Conservation (phyloP, 1,140 invertebrate genomes). For the Microplitis demolitor region DNA sequence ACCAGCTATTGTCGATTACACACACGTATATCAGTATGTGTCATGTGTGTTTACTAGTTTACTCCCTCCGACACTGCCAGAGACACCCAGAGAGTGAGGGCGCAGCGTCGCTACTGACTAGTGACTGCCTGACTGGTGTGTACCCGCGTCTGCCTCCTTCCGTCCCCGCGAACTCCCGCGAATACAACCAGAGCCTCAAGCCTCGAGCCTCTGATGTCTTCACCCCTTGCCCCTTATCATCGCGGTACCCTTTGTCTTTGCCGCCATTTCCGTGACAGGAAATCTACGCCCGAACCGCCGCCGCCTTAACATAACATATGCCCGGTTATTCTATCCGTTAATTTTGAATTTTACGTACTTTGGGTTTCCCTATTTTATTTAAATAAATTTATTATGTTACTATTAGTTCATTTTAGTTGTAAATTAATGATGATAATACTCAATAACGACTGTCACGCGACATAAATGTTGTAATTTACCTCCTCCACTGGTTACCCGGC, state of each 20-base stretch:
- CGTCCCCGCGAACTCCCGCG: neutral
- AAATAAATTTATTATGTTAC: no score
- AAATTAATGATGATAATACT: neutral
- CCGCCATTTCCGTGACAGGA: no score
- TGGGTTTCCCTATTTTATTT: no score
- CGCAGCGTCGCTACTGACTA: conserved; percentile 24
- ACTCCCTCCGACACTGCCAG: conserved; percentile 22
- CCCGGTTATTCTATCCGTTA: no score
- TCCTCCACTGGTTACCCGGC: neutral
- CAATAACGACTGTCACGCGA: neutral
- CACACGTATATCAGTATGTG: conserved; percentile 1
- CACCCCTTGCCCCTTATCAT: no score
- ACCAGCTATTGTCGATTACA: neutral
- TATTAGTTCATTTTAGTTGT: neutral
- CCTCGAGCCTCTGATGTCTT: no score
- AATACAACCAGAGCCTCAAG: conserved; percentile 8
- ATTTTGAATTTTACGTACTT: no score
- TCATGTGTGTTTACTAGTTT: no score
- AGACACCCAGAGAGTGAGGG: conserved; percentile 31
- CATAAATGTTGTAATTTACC: neutral
- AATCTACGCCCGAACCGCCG: no score
- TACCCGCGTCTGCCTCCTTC: conserved; percentile 10
- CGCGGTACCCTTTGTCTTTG: no score
- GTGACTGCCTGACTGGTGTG: conserved; percentile 42
- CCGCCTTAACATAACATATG: no score